These are phyloP conservation scores for Lydus trimaculatus DNA, from an alignment of 2,888 invertebrate genomes.

Conservation along the genomic window DNA sequence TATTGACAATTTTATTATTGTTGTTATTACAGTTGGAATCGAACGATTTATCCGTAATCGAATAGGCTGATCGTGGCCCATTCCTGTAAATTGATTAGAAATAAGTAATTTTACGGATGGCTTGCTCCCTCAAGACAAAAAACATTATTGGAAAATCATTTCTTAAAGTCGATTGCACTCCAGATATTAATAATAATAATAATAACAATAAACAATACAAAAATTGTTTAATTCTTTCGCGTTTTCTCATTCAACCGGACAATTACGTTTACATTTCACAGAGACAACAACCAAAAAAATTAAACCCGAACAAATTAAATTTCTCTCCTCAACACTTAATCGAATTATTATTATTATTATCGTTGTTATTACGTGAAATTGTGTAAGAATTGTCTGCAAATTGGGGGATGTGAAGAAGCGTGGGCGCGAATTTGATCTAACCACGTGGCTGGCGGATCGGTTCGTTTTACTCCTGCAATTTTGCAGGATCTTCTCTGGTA, in stretches of 20 bases:
- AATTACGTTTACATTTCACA: slow-evolving; percentile 9
- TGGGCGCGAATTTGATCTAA: neutral
- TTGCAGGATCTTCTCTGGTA: neutral
- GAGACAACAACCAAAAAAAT: neutral
- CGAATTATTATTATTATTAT: too few species aligned
- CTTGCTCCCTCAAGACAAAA: slow-evolving; percentile 34
- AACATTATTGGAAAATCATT: slow-evolving; percentile 41
- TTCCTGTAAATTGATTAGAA: slow-evolving; percentile 48
- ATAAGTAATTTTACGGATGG: slow-evolving; percentile 53
- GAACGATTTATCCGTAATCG: neutral
- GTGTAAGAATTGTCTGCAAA: too few species aligned
- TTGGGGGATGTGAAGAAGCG: too few species aligned
- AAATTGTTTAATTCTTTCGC: slow-evolving; percentile 16
- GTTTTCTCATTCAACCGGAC: slow-evolving; percentile 7
- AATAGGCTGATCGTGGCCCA: neutral
- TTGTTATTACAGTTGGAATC: neutral
- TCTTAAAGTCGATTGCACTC: slow-evolving; percentile 36
- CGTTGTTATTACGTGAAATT: too few species aligned
- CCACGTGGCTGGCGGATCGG: neutral
- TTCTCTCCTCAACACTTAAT: too few species aligned
- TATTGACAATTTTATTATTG: neutral
- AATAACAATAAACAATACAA: too few species aligned
- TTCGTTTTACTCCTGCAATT: neutral
- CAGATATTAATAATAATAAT: slow-evolving; percentile 24
- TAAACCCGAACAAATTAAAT: too few species aligned